Percentiles rank a stretch among this genome's conserved stretches.
These are phyloP conservation scores for Pipistrellus nathusii DNA, from an alignment of 2,797 vertebrate species.

Conservation along the genomic window DNA sequence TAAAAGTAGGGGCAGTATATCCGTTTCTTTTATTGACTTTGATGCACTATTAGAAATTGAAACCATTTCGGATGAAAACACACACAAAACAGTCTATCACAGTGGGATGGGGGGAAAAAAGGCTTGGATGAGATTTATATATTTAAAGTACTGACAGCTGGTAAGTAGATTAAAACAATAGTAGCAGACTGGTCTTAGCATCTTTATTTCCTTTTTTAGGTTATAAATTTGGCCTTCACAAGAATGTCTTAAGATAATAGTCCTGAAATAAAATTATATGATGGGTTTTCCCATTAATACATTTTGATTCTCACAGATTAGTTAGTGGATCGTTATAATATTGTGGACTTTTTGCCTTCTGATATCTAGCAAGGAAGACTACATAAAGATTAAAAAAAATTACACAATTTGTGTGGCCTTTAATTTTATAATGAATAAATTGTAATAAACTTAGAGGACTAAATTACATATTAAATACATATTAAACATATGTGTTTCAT, in stretches of 20 bases:
- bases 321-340: not conserved
- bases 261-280: not conserved
- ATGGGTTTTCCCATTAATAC: not conserved
- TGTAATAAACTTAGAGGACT: not conserved
- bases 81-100: conserved; percentile 31
- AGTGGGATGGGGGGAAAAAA: not conserved
- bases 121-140: conserved; percentile 30
- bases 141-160: conserved; percentile 37
- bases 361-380: not conserved
- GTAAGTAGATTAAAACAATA: not conserved
- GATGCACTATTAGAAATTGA: conserved; percentile 66
- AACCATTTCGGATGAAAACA: conserved; percentile 66
- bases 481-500: not conserved
- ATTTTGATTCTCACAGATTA: conserved; percentile 13
- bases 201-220: conserved; percentile 32
- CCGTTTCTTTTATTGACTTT: conserved; percentile 74
- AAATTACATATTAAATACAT: not conserved
- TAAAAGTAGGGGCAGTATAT: conserved; percentile 59
- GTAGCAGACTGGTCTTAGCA: not conserved
- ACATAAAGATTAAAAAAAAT: not conserved
- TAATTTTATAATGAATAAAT: conserved; percentile 3
- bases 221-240: conserved; percentile 32
- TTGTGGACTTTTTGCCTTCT: not conserved
- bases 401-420: not conserved
- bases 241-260: conserved; percentile 15